Percentiles rank a stretch among this genome's conserved stretches.
Evolutionary conservation across 1,140 invertebrate species (phyloP).

Genomic region (Drosophila elegans): DNA sequence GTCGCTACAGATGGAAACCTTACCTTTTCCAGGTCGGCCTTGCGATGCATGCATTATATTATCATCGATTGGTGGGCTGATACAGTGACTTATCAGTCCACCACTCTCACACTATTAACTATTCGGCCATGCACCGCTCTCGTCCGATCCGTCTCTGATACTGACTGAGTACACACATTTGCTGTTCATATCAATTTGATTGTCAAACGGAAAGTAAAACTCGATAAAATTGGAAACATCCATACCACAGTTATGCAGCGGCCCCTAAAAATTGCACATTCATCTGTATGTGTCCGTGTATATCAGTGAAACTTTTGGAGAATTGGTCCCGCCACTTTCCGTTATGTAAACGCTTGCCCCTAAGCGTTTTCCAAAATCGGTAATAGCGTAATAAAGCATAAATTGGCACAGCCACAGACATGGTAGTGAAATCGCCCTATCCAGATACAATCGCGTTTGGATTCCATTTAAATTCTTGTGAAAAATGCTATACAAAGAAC

Average conservation of each 20-base stretch:
- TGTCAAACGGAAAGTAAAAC: slow-evolving; percentile 44
- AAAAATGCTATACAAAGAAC: slow-evolving; percentile 8
- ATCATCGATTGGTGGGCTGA: slow-evolving; percentile 1
- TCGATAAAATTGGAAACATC: slow-evolving; percentile 32
- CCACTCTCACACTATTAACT: too few relatives aligned
- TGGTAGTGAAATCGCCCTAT: not conserved
- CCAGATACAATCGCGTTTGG: not conserved
- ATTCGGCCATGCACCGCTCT: not conserved
- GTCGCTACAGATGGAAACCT: slow-evolving; percentile 51
- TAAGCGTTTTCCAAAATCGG: not conserved
- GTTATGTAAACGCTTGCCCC: too few relatives aligned
- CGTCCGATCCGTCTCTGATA: not conserved
- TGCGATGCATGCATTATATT: not conserved
- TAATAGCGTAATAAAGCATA: not conserved
- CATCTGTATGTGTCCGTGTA: slow-evolving; percentile 10
- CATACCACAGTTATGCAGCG: not conserved
- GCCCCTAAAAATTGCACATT: not conserved
- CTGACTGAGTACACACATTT: slow-evolving; percentile 10
- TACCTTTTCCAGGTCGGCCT: slow-evolving; percentile 57
- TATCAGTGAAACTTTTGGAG: not conserved
- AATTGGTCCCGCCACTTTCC: too few relatives aligned
- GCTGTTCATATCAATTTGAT: slow-evolving; percentile 32
- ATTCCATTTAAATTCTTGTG: slow-evolving; percentile 39
- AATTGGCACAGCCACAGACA: slow-evolving; percentile 7
- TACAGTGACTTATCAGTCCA: not conserved